Conservation (phyloP, 2,113 vertebrate species). For the Saguinus imperator region DNA sequence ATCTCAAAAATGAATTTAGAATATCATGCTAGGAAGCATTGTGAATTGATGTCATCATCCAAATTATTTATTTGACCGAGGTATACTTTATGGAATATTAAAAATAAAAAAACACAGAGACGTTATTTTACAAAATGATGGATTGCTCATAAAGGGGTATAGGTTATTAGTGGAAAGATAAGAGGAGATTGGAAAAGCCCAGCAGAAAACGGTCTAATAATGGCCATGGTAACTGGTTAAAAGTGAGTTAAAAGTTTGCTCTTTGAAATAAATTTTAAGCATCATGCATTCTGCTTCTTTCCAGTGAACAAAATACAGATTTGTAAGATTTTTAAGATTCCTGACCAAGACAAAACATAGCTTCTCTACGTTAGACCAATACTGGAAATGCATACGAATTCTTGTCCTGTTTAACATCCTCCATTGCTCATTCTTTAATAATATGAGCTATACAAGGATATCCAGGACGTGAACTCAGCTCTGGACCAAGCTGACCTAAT, state of each 20-base stretch:
- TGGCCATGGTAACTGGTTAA: not conserved
- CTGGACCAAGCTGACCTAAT: too few relatives aligned
- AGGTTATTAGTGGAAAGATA: not conserved
- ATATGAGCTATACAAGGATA: not conserved
- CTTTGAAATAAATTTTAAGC: not conserved
- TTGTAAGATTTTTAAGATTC: not conserved
- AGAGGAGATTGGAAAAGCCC: not conserved
- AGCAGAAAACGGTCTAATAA: not conserved
- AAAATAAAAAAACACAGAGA: not conserved
- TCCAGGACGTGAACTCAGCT: too few relatives aligned
- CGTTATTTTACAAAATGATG: not conserved
- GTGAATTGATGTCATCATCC: not conserved
- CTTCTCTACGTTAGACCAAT: not conserved
- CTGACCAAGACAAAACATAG: not conserved
- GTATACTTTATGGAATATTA: not conserved
- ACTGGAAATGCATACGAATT: not conserved
- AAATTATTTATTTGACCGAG: not conserved
- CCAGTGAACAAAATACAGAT: not conserved
- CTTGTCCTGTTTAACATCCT: not conserved
- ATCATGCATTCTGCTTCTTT: not conserved
- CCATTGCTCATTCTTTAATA: not conserved
- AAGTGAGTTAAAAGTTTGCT: not conserved
- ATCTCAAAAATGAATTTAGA: not conserved
- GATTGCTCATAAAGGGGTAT: not conserved
- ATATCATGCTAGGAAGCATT: not conserved